Base-by-base conservation (phyloP, 2,888 invertebrate genomes). In the Byasa hedistus region DNA sequence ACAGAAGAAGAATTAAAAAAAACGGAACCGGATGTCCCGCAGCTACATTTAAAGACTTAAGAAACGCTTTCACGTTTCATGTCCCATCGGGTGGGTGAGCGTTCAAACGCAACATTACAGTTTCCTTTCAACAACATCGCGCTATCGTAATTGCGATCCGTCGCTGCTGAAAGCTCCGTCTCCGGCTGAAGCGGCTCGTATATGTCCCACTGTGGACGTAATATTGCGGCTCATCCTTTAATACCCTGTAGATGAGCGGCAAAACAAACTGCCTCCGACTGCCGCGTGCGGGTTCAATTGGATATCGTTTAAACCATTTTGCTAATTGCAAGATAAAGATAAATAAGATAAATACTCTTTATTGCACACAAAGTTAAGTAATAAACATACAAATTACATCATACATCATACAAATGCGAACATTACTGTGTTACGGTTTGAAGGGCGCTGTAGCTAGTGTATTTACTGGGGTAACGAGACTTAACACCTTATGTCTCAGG, bases 81-180 rank as follows among this genome's bases (percentile, higher is more conserved):
- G 32, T 52, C 17, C 51, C 36, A 59, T 59, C 58, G 39, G 58
- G 24, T 54, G 54, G 15, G 64, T 15, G 52, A 24, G 23, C 39
- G 39, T 55, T 55, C 36, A 59, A 59, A 44, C 54, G 24, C 21
- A 59, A 54, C 21, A 54, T 64, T 55, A 24, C 58, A 55, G 58
- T 54, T 59, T 22, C 59, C 59, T 59, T 64, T 64, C 64, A 64
- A 54, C 58, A 55, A 44, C 58, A 27, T n/a, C n/a, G 22, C 24
- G 24, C 54, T 64, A 64, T 64, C 64, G 59, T 64, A 64, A 64
- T 64, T 64, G 58, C 64, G 59, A 64, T 64, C 64, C 21, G 27
- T 52, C 58, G 54, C 27, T 64, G n/a, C 64, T 64, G 52, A 64
- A 59, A 59, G 58, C 59, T 32, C 27, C 59, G 54, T 36, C 59